These are phyloP conservation scores for Heterodera carotae DNA, from an alignment of 1,140 invertebrate genomes.

Conservation along the genomic window DNA sequence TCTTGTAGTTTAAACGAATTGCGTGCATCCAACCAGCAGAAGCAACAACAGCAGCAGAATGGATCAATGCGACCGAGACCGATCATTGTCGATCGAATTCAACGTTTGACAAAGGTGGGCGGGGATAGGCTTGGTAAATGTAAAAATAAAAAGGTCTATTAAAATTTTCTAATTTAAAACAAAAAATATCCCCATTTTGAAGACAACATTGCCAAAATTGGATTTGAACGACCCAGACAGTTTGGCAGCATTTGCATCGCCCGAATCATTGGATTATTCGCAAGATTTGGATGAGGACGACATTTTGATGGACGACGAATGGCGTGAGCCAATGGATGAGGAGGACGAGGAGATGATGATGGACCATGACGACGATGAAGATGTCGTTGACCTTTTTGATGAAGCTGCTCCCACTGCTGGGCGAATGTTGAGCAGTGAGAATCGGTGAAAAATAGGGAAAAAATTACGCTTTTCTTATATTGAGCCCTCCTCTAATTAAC, in stretches of 20 bases:
- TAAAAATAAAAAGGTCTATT: not conserved
- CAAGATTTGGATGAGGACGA: conserved; percentile 26
- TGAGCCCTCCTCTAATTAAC: no score
- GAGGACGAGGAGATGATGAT: conserved; percentile 30
- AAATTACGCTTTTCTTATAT: no score
- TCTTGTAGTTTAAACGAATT: conserved; percentile 11
- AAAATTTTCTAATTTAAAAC: not conserved
- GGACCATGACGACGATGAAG: conserved; percentile 25
- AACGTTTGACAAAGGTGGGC: not conserved
- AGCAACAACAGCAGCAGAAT: no score
- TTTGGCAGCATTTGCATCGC: conserved; percentile 45
- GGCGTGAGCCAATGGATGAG: conserved; percentile 13
- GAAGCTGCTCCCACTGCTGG: not conserved
- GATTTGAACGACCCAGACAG: conserved; percentile 48
- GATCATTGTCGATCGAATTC: not conserved
- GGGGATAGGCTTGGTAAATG: not conserved
- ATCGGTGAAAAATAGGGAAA: not conserved
- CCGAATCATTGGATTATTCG: conserved; percentile 23
- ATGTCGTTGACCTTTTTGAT: conserved; percentile 45
- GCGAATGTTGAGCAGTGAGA: conserved; percentile 18
- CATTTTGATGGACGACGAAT: conserved; percentile 20
- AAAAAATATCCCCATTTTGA: conserved; percentile 38
- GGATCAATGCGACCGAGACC: not conserved
- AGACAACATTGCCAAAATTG: conserved; percentile 46
- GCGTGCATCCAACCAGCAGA: conserved; percentile 14